Evolutionary conservation across 64 coral and sea anemone genomes (phyloP), one percentile per base, ranked within the genome.

Genomic region (Montipora capricornis): DNA sequence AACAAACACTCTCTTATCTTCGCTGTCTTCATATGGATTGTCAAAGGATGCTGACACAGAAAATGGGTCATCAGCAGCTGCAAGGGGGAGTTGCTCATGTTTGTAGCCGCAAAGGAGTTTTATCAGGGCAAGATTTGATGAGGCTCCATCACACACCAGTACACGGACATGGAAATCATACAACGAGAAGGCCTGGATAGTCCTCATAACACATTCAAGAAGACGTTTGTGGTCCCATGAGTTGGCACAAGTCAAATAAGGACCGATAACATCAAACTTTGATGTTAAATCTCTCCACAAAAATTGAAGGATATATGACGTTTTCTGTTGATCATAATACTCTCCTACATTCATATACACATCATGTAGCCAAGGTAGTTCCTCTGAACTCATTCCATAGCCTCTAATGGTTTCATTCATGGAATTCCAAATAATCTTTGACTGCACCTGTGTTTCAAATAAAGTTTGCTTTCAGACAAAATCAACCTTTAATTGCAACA

Each of bases 281-380:
- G 62, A 81, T 70, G 77, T 80, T 29, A 90, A 80, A 90, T 90
- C 76, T 49, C 89, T 90, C 89, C 89, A 90, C 16, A 90, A 80
- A 51, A 90, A 81, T 49, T 91, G 89, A 22, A 91, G 89, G 70
- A 91, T 79, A 80, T 91, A 91, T 80, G 79, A 77, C 68, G 89
- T 91, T 67, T 29, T 77, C 69, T 76, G 64, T 0, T 59, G 49
- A 69, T 91, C 70, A 26, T 67, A 80, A 67, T 91, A 62, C 20
- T 46, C 29, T 46, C 79, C 55, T 19, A 91, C 45, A 68, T 76
- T 91, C 89, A 26, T 68, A 61, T 80, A 91, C 16, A 91, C 89
- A 91, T 91, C 89, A 47, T 74, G 89, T 15, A 91, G 58, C 58
- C 71, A 80, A 0, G 89, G 64, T 80, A 91, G 70, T 67, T 91